phyloP scores from a whole-genome alignment of 2,113 vertebrate genomes.

The Vulpes vulpes region DNA sequence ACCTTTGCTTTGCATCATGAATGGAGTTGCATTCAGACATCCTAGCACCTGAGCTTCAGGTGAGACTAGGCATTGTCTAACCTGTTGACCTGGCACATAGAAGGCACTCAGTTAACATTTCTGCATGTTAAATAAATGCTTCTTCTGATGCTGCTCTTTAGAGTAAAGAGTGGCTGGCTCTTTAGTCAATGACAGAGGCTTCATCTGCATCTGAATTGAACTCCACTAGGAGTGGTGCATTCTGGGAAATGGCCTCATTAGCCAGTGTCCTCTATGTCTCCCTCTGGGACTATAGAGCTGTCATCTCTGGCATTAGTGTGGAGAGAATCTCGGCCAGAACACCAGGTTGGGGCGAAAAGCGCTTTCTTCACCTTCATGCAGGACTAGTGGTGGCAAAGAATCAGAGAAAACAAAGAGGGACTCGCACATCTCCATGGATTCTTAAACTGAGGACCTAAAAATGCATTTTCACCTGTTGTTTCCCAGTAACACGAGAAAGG shows the following conservation, averaged over 20 bases:
- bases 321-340: not conserved
- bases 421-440: not conserved
- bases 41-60: not conserved
- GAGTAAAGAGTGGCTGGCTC: not conserved
- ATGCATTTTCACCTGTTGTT: not conserved
- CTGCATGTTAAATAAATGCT: not conserved
- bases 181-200: not conserved
- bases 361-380: not conserved
- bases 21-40: not conserved
- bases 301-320: not conserved
- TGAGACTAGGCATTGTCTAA: not conserved
- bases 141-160: not conserved
- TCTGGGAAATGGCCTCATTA: not conserved
- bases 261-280: not conserved
- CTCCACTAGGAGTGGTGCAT: too few relatives aligned
- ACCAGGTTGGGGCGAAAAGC: not conserved
- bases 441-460: not conserved
- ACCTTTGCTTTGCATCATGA: not conserved
- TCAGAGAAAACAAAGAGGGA: not conserved
- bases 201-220: not conserved
- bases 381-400: not conserved
- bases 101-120: not conserved
- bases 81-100: too few relatives aligned
- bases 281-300: rapidly evolving
- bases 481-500: not conserved